Percentiles rank a stretch among this genome's conserved stretches.
These are phyloP conservation scores for Drosophila algonquin DNA, from an alignment of 2,888 invertebrate genomes.

Conservation along the genomic window DNA sequence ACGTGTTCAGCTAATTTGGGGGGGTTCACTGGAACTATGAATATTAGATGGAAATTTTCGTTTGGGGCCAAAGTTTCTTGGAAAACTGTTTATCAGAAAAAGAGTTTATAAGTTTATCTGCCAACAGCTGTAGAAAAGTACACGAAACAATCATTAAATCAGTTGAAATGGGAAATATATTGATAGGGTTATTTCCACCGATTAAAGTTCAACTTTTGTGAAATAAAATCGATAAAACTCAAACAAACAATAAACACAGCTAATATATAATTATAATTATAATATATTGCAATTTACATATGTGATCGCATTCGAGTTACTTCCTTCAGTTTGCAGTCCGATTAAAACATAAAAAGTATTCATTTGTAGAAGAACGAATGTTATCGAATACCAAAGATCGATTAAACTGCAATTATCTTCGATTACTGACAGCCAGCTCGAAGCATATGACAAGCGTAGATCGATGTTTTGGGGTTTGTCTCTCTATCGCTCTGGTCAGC, in stretches of 20 bases:
- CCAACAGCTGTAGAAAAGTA: slow-evolving; percentile 5
- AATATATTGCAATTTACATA: too few species aligned
- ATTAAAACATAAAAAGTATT: too few species aligned
- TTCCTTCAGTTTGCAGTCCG: too few species aligned
- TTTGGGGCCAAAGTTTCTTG: not conserved
- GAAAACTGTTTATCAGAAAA: slow-evolving; percentile 13
- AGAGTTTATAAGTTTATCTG: not conserved
- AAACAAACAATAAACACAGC: too few species aligned
- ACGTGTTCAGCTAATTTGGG: not conserved
- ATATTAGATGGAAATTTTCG: not conserved
- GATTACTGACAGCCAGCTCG: not conserved
- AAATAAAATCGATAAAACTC: too few species aligned
- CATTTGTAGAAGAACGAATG: too few species aligned
- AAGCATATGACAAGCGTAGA: slow-evolving; percentile 30
- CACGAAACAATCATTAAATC: not conserved
- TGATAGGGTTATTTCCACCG: not conserved
- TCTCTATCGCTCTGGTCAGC: slow-evolving; percentile 37
- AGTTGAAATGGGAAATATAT: not conserved
- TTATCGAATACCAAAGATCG: not conserved
- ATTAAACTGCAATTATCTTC: not conserved
- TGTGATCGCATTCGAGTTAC: too few species aligned
- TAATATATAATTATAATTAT: too few species aligned
- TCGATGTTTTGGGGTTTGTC: slow-evolving; percentile 1
- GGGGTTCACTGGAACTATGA: not conserved
- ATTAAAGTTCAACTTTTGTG: not conserved